Conservation (phyloP, 1,140 invertebrate species). For the Drosophila serrata region DNA sequence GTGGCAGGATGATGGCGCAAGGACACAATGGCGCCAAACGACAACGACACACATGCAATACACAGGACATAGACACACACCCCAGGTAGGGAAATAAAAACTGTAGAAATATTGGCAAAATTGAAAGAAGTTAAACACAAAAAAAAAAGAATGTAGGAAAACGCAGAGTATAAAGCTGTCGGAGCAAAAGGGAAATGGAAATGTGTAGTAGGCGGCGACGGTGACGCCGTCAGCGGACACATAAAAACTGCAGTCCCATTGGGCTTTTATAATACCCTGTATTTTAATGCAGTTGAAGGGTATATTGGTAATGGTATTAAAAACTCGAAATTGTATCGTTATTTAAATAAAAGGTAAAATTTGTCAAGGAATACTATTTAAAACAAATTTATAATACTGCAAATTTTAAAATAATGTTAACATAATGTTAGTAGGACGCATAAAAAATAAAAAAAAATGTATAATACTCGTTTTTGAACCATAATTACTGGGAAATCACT, state of each 20-base stretch:
- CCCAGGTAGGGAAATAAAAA: slow-evolving; percentile 71
- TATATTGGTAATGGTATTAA: neutral
- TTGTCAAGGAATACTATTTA: too few species aligned
- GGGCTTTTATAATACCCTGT: slow-evolving; percentile 9
- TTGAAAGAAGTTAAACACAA: slow-evolving; percentile 64
- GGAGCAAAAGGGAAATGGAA: slow-evolving; percentile 17
- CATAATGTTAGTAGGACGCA: too few species aligned
- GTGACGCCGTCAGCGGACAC: slow-evolving; percentile 37
- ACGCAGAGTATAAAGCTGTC: slow-evolving; percentile 8
- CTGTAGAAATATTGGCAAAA: slow-evolving; percentile 77
- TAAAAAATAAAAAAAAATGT: too few species aligned
- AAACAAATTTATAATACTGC: too few species aligned
- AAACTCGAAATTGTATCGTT: too few species aligned
- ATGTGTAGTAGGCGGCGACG: slow-evolving; percentile 39
- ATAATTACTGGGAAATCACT: too few species aligned
- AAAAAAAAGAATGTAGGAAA: slow-evolving; percentile 18
- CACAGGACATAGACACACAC: slow-evolving; percentile 1
- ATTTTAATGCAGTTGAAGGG: neutral
- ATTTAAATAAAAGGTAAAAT: too few species aligned
- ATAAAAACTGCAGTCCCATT: slow-evolving; percentile 57
- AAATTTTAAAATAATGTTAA: too few species aligned
- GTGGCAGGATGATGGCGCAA: slow-evolving; percentile 52
- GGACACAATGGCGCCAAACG: slow-evolving; percentile 71
- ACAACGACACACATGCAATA: slow-evolving; percentile 72
- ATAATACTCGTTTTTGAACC: too few species aligned